Conservation (phyloP, 2,888 invertebrate genomes). For the Leucophenga montana region DNA sequence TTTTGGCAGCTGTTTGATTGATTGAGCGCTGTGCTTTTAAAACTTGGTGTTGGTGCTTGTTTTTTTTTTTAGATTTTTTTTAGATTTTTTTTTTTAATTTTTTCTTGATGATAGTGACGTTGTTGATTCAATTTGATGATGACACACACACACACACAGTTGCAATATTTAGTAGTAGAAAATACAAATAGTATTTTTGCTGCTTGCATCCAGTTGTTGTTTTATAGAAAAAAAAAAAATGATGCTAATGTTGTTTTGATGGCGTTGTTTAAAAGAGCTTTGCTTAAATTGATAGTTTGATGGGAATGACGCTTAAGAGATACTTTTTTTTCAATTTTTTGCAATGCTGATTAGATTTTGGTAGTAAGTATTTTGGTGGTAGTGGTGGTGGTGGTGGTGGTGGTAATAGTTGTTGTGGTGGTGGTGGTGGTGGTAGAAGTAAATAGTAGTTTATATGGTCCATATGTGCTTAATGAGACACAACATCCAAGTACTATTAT, state of each 20-base stretch:
- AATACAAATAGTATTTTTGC: conserved; percentile 11
- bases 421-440: background rate
- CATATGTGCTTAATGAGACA: conserved; percentile 28
- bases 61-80: background rate
- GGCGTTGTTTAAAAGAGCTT: conserved; percentile 20
- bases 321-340: conserved; percentile 3
- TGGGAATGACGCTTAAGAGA: conserved; percentile 28
- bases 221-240: background rate
- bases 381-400: conserved; percentile 28
- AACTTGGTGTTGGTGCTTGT: background rate
- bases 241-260: conserved; percentile 8
- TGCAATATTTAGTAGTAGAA: conserved; percentile 16
- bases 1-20: conserved; percentile 37
- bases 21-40: conserved; percentile 26
- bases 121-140: background rate
- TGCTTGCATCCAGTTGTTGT: background rate
- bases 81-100: background rate
- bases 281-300: conserved; percentile 30
- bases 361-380: conserved; percentile 31
- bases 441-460: conserved; percentile 8
- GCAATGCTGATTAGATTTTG: conserved; percentile 29
- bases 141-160: no score
- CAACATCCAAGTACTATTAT: conserved; percentile 30
- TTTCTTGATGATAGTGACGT: background rate
- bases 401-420: background rate